Evolutionary conservation across 1,140 invertebrate genomes (phyloP), one percentile per base, ranked within the genome.

Genomic region (Pseudomyrmex flavicornis): DNA sequence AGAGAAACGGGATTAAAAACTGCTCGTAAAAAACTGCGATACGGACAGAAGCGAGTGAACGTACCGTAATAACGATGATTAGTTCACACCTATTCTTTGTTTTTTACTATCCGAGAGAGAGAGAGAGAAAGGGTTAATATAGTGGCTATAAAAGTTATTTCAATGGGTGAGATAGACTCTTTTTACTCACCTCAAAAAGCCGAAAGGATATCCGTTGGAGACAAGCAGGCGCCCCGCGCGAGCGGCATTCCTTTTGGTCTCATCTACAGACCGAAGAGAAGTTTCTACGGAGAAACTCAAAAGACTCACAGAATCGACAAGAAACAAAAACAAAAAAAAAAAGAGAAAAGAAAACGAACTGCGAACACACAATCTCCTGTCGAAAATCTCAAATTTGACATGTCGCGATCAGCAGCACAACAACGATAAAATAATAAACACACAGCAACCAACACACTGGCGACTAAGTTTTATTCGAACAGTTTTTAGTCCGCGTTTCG

Each of bases 141-240:
- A 83, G 76, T 87, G 83, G 61, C 68, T 83, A 80, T 65, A 85
- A 59, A 59, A 5, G 48, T 15, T 77, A 77, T 77, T 59, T 70
- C 62, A 83, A 68, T 85, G 85, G 89, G 92, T 91, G 91, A 92
- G 92, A 91, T 88, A 59, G 52, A 35, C 85, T 84, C 66, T 89
- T 85, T 89, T 93, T 94, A 94, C 94, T 94, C 93, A 94, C 94
- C 94, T 93, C 76, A 50, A 2, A 2, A 94, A 91, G 90, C 91
- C 91, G 89, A 92, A 90, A 92, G 91, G 91, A 90, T 91, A 91
- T 94, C 93, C 93, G 89, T 92, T 88, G 93, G 84, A 79, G 62
- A 90, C 91, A 94, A 92, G 93, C 91, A 92, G 92, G 86, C 88
- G 89, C 88, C 90, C 92, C 87, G 85, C 88, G 86, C 85, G 83